Conservation (phyloP, 2,113 vertebrate species). For the Pollachius pollachius region DNA sequence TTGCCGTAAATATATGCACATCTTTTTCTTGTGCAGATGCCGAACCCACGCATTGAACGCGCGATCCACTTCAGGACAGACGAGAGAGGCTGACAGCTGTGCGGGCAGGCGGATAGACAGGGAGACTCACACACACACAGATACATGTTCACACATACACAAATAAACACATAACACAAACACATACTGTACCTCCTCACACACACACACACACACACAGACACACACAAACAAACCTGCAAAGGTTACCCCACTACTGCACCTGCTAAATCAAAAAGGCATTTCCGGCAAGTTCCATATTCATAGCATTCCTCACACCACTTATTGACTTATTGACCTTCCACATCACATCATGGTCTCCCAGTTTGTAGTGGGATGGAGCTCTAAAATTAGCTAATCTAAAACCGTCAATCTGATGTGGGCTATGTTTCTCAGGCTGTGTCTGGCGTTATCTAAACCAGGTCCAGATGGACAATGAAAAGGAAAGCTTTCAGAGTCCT, state of each 20-base stretch:
- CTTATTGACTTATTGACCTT: conserved; percentile 70
- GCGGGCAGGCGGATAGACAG: too few species aligned
- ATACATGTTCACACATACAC: too few species aligned
- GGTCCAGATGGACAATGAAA: conserved; percentile 53
- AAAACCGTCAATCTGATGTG: conserved; percentile 50
- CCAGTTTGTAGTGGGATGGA: conserved; percentile 20
- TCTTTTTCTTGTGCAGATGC: too few species aligned
- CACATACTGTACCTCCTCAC: too few species aligned
- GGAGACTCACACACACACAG: too few species aligned
- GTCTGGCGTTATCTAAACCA: conserved; percentile 52
- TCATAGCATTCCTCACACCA: conserved; percentile 56
- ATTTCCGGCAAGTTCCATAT: conserved; percentile 60
- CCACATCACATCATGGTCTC: conserved; percentile 60
- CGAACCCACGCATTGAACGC: too few species aligned
- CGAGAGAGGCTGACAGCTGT: too few species aligned
- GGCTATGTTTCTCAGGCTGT: conserved; percentile 37
- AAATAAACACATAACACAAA: too few species aligned
- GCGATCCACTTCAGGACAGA: too few species aligned
- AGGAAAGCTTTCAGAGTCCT: conserved; percentile 70
- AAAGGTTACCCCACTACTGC: conserved; percentile 30
- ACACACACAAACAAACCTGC: not conserved
- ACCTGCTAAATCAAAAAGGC: conserved; percentile 44
- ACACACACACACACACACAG: not conserved
- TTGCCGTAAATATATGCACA: too few species aligned
- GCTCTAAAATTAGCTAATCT: conserved; percentile 61